These are phyloP conservation scores for Carduelis carduelis DNA, from an alignment of 2,797 vertebrate genomes.

Conservation along the genomic window DNA sequence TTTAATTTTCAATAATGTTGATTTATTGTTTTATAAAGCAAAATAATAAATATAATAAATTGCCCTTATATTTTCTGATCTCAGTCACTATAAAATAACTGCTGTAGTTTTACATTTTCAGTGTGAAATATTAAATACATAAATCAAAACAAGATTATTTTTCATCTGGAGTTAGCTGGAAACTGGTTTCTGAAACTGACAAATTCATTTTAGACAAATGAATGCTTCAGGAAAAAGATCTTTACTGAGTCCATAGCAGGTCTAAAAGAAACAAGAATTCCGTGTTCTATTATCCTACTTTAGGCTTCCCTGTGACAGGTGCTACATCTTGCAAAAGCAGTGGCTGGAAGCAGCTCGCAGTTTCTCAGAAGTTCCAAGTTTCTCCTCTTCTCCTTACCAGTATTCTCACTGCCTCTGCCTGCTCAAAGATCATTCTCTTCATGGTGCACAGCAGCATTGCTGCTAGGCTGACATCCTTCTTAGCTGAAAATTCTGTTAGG, in stretches of 20 bases:
- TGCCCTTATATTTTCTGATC: slow-evolving; percentile 85
- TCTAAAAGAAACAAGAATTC: slow-evolving; percentile 38
- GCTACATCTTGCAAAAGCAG: not conserved
- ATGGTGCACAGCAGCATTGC: not conserved
- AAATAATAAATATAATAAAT: slow-evolving; percentile 97
- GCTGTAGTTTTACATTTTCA: slow-evolving; percentile 84
- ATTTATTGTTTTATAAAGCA: slow-evolving; percentile 91
- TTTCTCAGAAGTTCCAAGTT: not conserved
- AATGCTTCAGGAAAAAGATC: slow-evolving; percentile 77
- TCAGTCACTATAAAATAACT: slow-evolving; percentile 81
- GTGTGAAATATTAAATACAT: slow-evolving; percentile 95
- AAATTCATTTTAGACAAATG: slow-evolving; percentile 88
- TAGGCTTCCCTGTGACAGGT: not conserved
- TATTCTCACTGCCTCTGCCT: not conserved
- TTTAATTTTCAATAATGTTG: slow-evolving; percentile 87
- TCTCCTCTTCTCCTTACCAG: not conserved
- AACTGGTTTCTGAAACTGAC: slow-evolving; percentile 83
- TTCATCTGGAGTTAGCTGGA: slow-evolving; percentile 78
- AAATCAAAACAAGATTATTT: slow-evolving; percentile 89
- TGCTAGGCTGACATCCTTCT: slow-evolving; percentile 27
- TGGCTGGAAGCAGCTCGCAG: not conserved
- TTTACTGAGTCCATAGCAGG: slow-evolving; percentile 65
- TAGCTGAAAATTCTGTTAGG: slow-evolving; percentile 10
- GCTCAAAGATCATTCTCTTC: not conserved
- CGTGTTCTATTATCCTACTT: slow-evolving; percentile 31